Evolutionary conservation across 1,140 invertebrate species (phyloP).

Genomic region (Amyelois transitella): DNA sequence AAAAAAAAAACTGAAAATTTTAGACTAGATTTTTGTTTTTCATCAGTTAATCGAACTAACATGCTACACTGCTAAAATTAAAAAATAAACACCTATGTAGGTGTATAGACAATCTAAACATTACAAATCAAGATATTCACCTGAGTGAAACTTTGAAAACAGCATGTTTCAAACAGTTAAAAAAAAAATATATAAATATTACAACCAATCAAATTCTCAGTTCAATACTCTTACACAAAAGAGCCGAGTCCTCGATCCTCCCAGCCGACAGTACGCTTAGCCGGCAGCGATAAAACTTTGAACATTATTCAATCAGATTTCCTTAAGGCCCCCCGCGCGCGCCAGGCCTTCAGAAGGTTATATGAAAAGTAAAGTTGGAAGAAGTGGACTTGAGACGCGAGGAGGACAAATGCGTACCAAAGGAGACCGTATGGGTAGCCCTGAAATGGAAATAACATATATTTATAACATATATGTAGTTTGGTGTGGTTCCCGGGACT

Average conservation of each 20-base stretch:
- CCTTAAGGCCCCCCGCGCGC: slow-evolving; percentile 78
- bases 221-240: background rate
- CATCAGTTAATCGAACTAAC: no score
- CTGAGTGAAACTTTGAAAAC: background rate
- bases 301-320: slow-evolving; percentile 40
- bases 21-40: no score
- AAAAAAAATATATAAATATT: background rate
- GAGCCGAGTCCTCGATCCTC: background rate
- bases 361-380: slow-evolving; percentile 93
- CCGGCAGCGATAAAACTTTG: background rate
- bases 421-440: slow-evolving; percentile 93
- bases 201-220: background rate
- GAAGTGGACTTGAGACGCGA: slow-evolving; percentile 92
- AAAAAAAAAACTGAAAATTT: no score
- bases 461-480: no score
- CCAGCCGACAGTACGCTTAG: background rate
- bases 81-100: no score
- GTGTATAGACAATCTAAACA: no score
- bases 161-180: background rate
- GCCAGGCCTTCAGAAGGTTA: slow-evolving; percentile 92
- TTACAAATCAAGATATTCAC: no score
- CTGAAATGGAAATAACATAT: slow-evolving; percentile 72
- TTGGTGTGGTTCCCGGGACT: no score
- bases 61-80: no score
- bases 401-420: slow-evolving; percentile 94